Evolutionary conservation across 2,113 vertebrate species (phyloP).

Genomic region (Probosciger aterrimus): DNA sequence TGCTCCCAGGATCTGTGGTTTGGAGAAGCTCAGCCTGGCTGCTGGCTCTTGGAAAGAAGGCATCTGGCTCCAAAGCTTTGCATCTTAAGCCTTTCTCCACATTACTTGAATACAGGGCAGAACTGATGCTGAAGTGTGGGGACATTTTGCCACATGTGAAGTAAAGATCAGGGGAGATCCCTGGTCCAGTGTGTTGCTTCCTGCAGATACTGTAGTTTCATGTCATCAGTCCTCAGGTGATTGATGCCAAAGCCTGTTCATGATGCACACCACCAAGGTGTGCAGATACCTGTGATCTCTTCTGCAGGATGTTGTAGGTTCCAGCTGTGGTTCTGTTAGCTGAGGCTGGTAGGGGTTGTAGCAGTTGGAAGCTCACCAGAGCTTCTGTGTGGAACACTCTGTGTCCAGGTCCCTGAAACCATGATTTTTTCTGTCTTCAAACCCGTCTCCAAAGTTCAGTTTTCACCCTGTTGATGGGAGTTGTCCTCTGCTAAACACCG

Average conservation of each 20-base stretch:
- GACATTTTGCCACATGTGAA: background rate
- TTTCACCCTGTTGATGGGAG: background rate
- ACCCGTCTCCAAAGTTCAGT: background rate
- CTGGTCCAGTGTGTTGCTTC: too few species aligned
- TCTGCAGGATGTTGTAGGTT: background rate
- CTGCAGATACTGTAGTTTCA: background rate
- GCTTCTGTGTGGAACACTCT: background rate
- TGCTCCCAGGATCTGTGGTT: accelerated
- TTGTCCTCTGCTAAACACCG: background rate
- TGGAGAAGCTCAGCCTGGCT: background rate
- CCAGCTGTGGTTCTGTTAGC: background rate
- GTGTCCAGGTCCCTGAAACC: accelerated
- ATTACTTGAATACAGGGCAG: background rate
- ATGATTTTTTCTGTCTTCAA: background rate
- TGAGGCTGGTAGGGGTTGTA: background rate
- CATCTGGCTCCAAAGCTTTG: background rate
- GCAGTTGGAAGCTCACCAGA: background rate
- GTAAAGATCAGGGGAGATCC: background rate
- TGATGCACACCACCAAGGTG: too few species aligned
- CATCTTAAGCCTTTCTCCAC: accelerated
- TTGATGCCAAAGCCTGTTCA: accelerated
- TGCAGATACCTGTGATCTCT: background rate
- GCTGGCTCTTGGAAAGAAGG: background rate
- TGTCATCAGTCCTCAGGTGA: background rate
- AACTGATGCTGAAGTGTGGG: background rate